Conservation (phyloP, 2,888 invertebrate genomes). For the Tetramorium bicarinatum region DNA sequence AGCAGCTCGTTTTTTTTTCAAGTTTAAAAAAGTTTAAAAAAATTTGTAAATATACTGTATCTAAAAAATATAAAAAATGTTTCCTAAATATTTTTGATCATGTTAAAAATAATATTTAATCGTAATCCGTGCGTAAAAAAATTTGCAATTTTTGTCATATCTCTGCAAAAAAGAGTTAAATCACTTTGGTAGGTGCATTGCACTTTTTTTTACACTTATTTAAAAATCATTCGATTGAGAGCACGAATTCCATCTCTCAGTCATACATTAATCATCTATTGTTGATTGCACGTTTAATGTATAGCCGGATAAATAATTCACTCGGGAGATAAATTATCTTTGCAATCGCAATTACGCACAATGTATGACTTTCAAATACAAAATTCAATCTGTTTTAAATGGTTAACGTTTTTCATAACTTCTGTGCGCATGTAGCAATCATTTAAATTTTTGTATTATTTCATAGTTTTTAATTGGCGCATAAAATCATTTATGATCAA, state of each 20-base stretch:
- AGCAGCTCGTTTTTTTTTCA: not conserved
- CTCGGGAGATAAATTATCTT: not conserved
- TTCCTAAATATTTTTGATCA: not conserved
- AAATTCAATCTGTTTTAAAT: not conserved
- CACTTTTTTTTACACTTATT: not conserved
- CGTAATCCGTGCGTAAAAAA: not conserved
- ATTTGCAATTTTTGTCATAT: not conserved
- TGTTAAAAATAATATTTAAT: not conserved
- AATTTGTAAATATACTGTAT: not conserved
- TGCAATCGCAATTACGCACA: not conserved
- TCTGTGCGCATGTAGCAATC: too few relatives aligned
- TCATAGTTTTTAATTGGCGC: not conserved
- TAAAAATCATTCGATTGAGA: not conserved
- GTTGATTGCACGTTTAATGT: not conserved
- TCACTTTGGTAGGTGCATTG: not conserved
- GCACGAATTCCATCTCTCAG: not conserved
- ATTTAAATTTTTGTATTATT: not conserved
- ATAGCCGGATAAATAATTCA: not conserved
- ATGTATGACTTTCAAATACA: not conserved
- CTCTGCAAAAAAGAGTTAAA: not conserved
- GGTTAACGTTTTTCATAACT: not conserved
- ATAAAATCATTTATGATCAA: slow-evolving; percentile 5
- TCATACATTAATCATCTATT: slow-evolving; percentile 1
- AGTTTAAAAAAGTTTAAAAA: not conserved
- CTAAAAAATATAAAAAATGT: not conserved